Conservation (phyloP, 2,797 vertebrate genomes). For the Xenops minutus region DNA sequence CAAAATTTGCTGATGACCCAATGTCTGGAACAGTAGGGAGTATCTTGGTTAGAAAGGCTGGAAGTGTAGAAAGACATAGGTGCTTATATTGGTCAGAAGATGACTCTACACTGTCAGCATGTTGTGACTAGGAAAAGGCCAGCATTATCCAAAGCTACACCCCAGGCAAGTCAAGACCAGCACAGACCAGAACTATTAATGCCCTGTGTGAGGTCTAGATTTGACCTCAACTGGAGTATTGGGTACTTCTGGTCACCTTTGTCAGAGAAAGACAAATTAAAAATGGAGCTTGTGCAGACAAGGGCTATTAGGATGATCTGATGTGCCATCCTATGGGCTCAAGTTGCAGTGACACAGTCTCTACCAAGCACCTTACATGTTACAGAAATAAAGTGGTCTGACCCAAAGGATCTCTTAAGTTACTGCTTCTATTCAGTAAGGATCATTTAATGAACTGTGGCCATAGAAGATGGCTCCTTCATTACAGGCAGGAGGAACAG, state of each 20-base stretch:
- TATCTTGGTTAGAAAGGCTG: neutral
- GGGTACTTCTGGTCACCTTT: neutral
- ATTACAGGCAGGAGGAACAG: neutral
- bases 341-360: neutral
- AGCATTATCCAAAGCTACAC: neutral
- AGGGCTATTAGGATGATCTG: neutral
- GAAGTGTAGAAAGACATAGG: neutral
- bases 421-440: neutral
- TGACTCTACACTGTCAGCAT: neutral
- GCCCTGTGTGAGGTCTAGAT: neutral
- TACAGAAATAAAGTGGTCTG: neutral
- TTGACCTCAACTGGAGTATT: neutral
- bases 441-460: neutral
- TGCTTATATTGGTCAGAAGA: neutral
- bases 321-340: neutral
- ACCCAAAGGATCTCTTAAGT: neutral
- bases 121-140: conserved; percentile 1
- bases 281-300: neutral
- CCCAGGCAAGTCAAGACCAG: neutral
- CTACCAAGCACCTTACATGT: neutral
- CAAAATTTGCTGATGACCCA: conserved; percentile 19
- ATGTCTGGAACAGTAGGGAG: conserved; percentile 28
- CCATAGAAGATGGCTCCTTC: neutral
- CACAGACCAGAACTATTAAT: conserved; percentile 31
- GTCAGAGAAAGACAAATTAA: neutral